Base-by-base conservation (phyloP, 2,888 invertebrate species). In the Andrena flavipes region DNA sequence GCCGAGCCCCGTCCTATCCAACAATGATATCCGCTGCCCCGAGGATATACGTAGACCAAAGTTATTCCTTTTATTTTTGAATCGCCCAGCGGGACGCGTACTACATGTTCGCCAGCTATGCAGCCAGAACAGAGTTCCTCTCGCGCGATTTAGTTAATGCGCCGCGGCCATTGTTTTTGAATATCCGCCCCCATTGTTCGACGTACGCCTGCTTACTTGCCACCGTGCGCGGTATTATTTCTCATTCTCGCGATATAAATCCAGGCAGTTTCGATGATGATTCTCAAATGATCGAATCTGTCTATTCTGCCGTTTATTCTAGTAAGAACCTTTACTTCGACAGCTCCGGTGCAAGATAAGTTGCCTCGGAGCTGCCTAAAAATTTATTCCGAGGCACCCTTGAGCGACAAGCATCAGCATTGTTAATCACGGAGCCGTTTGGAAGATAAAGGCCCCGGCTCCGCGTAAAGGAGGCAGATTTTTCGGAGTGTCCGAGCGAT, bases 1-100 rank as follows among this genome's bases (percentile, higher is more conserved):
- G 89, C 89, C 85, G 80, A 16, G 78, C 79, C 56, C 23, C 65
- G 59, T 84, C 65, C 84, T 79, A 80, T 87, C 78, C 87, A 77
- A 89, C 90, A 89, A 90, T 90, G 88, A 88, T 87, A 88, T 79
- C 77, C 75, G 72, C 49, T 13, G 33, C 64, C 73, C 72, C 62
- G 59, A 54, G 74, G 84, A 62, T 72, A 70, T 74, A 77, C 64
- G 70, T 48, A 51, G 81, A 67, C 76, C 59, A 78, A 73, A 80
- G 60, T 83, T 82, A 69, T 70, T 62, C 81, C 73, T 78, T 86
- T 86, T 83, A 86, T 86, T 83, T 86, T 86, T 80, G 56, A 69
- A 82, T 74, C 76, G 74, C 54, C 54, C 73, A 72, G 29, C 63
- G 68, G 60, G 70, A 65, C 80, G 49, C 48, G 67, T 20, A n/a